Evolutionary conservation across 1,140 invertebrate genomes (phyloP).

Genomic region (Pachypeltis micranthus): DNA sequence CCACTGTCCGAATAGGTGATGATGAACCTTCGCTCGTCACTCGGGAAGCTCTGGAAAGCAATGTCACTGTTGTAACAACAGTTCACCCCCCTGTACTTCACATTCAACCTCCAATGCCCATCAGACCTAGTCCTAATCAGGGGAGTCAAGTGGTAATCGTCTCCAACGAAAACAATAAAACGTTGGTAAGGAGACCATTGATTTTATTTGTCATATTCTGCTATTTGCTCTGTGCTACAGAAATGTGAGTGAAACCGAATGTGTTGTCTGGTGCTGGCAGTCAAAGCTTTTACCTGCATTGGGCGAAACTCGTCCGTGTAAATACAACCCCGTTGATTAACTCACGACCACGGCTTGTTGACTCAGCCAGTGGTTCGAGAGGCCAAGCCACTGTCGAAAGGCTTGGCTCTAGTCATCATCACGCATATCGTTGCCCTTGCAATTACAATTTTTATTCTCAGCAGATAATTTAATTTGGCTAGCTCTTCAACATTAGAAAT

Average conservation of each 20-base stretch:
- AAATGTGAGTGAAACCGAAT: background rate
- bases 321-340: no score
- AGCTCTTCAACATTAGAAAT: no score
- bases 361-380: no score
- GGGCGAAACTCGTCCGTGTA: no score
- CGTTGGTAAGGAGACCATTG: slow-evolving; percentile 37
- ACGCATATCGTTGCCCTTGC: no score
- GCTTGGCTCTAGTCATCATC: no score
- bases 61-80: slow-evolving; percentile 58
- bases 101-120: slow-evolving; percentile 30
- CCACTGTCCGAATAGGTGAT: slow-evolving; percentile 20
- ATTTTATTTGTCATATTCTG: background rate
- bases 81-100: slow-evolving; percentile 60
- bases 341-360: no score
- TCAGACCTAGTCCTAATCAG: slow-evolving; percentile 31
- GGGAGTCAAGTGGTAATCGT: slow-evolving; percentile 59
- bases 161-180: slow-evolving; percentile 60
- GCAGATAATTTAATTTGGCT: no score
- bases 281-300: no score
- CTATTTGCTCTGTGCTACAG: background rate
- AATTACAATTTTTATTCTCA: no score
- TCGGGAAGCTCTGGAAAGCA: slow-evolving; percentile 25
- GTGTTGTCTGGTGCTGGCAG: no score
- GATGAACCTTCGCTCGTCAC: slow-evolving; percentile 9
- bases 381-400: no score